These are phyloP conservation scores for Ormyrus thymus DNA, from an alignment of 2,888 invertebrate genomes.

Conservation along the genomic window DNA sequence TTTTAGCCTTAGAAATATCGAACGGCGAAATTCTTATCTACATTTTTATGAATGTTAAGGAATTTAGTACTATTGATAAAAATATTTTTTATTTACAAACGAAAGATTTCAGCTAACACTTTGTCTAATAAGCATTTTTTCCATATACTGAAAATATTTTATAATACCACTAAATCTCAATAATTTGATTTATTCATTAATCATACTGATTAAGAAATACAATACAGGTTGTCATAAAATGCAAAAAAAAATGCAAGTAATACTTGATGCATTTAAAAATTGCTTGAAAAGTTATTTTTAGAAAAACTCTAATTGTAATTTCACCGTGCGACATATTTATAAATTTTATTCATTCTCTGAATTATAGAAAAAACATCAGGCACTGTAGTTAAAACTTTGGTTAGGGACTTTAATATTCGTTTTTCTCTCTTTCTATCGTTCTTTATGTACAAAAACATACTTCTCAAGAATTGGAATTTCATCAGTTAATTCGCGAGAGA, in stretches of 20 bases:
- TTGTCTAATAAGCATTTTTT: conserved; percentile 7
- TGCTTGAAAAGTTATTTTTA: conserved; percentile 10
- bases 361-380: conserved; percentile 62
- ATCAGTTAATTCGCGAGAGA: conserved; percentile 41
- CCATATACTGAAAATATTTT: neutral
- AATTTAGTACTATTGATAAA: neutral
- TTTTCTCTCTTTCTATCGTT: conserved; percentile 41
- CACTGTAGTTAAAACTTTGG: conserved; percentile 65
- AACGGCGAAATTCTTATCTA: conserved; percentile 44
- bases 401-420: conserved; percentile 59
- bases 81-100: conserved; percentile 23
- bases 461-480: conserved; percentile 47
- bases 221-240: conserved; percentile 19
- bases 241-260: conserved; percentile 28
- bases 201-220: neutral
- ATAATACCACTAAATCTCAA: neutral
- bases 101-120: conserved; percentile 2
- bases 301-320: conserved; percentile 40
- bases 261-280: neutral
- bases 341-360: conserved; percentile 54
- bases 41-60: neutral
- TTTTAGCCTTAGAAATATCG: conserved; percentile 20
- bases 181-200: neutral
- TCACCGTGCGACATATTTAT: conserved; percentile 55
- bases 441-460: conserved; percentile 47